Evolutionary conservation across 2,888 invertebrate species (phyloP), one percentile per base, ranked within the genome.

Genomic region (Metopia argyrocephala): DNA sequence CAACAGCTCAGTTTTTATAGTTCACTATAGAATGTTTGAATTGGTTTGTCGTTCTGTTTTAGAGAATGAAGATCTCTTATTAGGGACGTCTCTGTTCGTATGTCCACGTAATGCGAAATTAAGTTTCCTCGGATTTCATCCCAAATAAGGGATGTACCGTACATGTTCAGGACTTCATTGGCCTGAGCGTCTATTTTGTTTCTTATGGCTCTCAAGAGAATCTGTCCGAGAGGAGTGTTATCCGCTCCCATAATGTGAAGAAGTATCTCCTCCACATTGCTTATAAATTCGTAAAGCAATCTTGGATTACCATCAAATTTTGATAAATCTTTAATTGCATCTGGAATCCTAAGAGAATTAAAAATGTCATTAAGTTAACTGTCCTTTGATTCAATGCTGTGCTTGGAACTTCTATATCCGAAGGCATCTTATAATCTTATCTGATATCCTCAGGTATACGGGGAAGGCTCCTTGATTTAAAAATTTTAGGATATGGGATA

Each of bases 51-150:
- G 0, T 20, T 12, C 64, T 85, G 84, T 15, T 52, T 80, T 12
- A 80, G 4, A 15, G 21, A 15, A 52, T 82, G 84, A 2, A 83
- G 46, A 31, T 84, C 84, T 25, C 78, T 56, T 18, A 83, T 82
- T 12, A 83, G 50, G 0, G 74, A 78, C 5, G 74, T 82, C 76
- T 83, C 79, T 3, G 79, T 79, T 5, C 76, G 50, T 66, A 84
- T 83, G 21, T 82, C 82, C 0, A 75, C 73, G 18, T 83, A 84
- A 56, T 83, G 83, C 0, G 66, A 23, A n/a, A 83, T 82, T 4
- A 83, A 54, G 56, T 83, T 85, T 15, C 45, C 27, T 54, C 75
- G 74, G 9, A 84, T 84, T 4, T 75, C 68, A 25, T 68, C 59
- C 52, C 70, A 52, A 21, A 12, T 31, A 31, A 31, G 31, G 31